Conservation (phyloP, 1,140 invertebrate genomes). For the Mycetomoellerius zeteki region DNA sequence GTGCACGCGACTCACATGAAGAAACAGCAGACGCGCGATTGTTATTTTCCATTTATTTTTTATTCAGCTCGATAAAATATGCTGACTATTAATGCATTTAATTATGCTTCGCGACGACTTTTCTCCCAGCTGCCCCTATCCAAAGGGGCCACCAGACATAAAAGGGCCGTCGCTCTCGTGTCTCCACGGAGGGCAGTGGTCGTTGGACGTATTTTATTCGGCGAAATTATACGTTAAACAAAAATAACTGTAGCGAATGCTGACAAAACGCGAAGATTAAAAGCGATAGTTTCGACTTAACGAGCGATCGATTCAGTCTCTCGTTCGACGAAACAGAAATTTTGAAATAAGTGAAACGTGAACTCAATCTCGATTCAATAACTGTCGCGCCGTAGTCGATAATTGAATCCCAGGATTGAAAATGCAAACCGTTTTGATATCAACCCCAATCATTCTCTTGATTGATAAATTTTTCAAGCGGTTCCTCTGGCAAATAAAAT, state of each 20-base stretch:
- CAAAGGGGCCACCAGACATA: background rate
- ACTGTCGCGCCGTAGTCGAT: background rate
- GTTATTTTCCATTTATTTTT: conserved; percentile 29
- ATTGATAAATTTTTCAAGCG: conserved; percentile 12
- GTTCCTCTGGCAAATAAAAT: background rate
- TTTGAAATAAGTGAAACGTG: conserved; percentile 28
- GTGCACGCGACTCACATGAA: conserved; percentile 33
- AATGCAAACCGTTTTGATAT: conserved; percentile 6
- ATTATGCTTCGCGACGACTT: conserved; percentile 4
- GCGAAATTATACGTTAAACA: conserved; percentile 58
- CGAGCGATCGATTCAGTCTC: background rate
- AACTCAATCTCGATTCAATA: conserved; percentile 30
- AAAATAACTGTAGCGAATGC: conserved; percentile 48
- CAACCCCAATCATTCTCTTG: background rate
- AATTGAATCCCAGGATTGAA: conserved; percentile 30
- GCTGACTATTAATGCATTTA: conserved; percentile 7
- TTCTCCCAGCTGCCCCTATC: background rate
- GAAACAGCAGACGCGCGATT: conserved; percentile 71
- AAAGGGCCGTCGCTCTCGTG: conserved; percentile 34
- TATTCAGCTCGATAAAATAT: conserved; percentile 30
- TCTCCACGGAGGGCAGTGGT: conserved; percentile 66
- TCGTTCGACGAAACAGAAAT: conserved; percentile 28
- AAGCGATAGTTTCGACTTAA: background rate
- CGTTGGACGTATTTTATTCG: conserved; percentile 72
- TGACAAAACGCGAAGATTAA: conserved; percentile 48